A percentile compares a stretch with the other conserved stretches of the same genome.
Conservation (phyloP, 2,797 vertebrate species). For the Staurois parvus region DNA sequence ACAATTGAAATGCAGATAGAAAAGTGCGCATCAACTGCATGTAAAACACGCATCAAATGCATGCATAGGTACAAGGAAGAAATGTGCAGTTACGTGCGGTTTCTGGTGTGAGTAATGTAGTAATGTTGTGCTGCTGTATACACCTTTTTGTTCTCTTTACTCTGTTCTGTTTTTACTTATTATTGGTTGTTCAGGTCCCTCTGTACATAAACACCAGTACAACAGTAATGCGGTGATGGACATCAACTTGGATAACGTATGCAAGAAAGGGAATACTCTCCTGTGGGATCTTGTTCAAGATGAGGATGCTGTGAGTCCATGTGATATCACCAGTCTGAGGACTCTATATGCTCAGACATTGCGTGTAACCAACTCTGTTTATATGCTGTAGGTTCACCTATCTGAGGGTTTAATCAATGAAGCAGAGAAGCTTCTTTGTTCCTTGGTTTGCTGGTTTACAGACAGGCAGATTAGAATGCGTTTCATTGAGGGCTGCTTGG, state of each 20-base stretch:
- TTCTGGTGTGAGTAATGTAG: too few species aligned
- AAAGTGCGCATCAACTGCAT: too few species aligned
- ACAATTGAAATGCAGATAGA: too few species aligned
- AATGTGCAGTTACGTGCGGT: too few species aligned
- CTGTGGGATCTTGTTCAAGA: conserved; percentile 99
- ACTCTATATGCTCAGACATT: not conserved
- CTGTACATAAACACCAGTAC: conserved; percentile 96
- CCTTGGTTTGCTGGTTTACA: conserved; percentile 98
- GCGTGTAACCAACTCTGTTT: conserved; percentile 64
- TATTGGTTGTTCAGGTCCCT: conserved; percentile 81
- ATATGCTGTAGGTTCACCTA: conserved; percentile 89
- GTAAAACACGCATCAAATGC: too few species aligned
- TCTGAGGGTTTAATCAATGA: conserved; percentile 98
- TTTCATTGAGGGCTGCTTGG: conserved; percentile 98
- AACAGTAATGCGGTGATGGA: conserved; percentile 92
- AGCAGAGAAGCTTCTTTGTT: conserved; percentile 97
- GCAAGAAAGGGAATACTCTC: conserved; percentile 97
- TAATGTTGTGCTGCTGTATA: not conserved
- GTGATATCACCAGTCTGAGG: not conserved
- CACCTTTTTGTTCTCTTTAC: not conserved
- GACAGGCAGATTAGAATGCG: conserved; percentile 98
- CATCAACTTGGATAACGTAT: conserved; percentile 98
- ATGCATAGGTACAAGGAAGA: too few species aligned
- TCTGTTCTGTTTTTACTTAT: not conserved
- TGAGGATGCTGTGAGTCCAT: conserved; percentile 89